Conservation (phyloP, 1,140 invertebrate genomes). For the Tetramorium simillimum region DNA sequence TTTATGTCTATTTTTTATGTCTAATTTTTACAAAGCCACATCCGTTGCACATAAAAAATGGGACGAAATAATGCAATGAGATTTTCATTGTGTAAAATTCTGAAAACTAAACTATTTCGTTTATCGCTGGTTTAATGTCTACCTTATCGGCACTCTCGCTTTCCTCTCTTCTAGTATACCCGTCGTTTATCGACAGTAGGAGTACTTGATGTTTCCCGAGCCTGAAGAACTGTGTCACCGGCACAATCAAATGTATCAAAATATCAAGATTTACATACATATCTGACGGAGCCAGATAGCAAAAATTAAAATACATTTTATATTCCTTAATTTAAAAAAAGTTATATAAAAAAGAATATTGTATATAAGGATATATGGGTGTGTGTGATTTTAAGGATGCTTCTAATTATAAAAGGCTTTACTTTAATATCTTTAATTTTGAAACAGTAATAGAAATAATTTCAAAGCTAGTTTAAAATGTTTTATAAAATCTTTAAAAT, state of each 20-base stretch:
- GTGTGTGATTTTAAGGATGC: background rate
- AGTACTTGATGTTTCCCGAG: slow-evolving; percentile 21
- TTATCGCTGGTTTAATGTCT: slow-evolving; percentile 14
- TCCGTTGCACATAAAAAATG: background rate
- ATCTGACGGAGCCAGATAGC: background rate
- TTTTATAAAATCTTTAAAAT: background rate
- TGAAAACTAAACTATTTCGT: background rate
- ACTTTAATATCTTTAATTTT: background rate
- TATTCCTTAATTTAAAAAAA: background rate
- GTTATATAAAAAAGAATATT: background rate
- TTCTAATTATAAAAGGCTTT: background rate
- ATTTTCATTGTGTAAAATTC: background rate
- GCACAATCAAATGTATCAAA: background rate
- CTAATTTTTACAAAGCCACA: no score
- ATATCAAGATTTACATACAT: no score
- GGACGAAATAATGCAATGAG: no score
- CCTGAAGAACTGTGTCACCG: slow-evolving; percentile 38
- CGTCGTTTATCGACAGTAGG: slow-evolving; percentile 45
- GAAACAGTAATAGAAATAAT: background rate
- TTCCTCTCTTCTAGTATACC: background rate
- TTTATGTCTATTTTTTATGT: no score
- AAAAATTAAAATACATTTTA: background rate
- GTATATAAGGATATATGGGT: background rate
- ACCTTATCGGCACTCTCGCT: slow-evolving; percentile 43
- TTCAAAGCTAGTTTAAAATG: background rate